A percentile compares a stretch with the other conserved stretches of the same genome.
Conservation (phyloP, 2,113 vertebrate genomes). For the Spea multiplicata region DNA sequence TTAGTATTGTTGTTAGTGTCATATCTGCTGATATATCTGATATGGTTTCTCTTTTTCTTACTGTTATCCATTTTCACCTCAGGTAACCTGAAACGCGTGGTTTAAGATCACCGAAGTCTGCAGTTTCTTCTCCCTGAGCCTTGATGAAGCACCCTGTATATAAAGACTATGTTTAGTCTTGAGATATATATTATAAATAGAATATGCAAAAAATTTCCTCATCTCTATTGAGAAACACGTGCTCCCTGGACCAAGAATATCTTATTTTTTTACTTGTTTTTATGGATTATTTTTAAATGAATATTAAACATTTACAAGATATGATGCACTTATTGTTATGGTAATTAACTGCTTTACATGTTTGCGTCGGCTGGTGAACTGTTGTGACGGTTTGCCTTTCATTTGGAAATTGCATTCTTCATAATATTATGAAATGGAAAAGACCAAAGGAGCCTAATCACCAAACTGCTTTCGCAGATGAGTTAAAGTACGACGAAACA, state of each 20-base stretch:
- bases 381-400: too few relatives aligned
- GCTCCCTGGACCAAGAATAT: not conserved
- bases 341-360: too few relatives aligned
- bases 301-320: slow-evolving; percentile 27
- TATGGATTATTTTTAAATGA: slow-evolving; percentile 5
- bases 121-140: not conserved
- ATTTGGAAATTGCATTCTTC: too few relatives aligned
- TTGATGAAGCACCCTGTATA: not conserved
- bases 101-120: not conserved
- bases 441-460: too few relatives aligned
- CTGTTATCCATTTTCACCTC: not conserved
- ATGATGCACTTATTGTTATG: not conserved
- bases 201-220: not conserved
- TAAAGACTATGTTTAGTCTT: slow-evolving; percentile 3
- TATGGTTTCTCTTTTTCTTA: not conserved
- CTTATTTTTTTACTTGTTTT: slow-evolving; percentile 24
- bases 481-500: too few relatives aligned
- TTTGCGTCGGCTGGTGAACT: too few relatives aligned
- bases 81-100: slow-evolving; percentile 29
- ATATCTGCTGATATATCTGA: not conserved
- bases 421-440: too few relatives aligned
- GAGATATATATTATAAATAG: not conserved
- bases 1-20: too few relatives aligned
- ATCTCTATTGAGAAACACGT: not conserved
- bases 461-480: too few relatives aligned